Conservation (phyloP, 35 echinoderm and acorn worm species). For the Lytechinus variegatus region DNA sequence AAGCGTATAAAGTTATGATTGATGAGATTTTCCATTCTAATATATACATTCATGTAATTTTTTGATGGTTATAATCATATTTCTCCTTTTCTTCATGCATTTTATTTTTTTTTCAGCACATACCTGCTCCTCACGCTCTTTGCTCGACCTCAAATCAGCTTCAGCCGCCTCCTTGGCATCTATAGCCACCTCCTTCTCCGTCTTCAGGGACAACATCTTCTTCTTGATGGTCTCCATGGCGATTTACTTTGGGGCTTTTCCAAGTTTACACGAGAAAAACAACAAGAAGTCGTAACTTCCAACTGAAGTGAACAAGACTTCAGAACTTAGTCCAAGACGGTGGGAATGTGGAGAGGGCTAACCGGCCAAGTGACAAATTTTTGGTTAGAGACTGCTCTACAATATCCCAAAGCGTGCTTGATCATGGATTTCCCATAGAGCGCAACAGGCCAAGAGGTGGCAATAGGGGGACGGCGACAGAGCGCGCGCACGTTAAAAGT, state of each 20-base stretch:
- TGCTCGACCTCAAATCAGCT: slow-evolving; percentile 58
- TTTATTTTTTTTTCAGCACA: slow-evolving; percentile 32
- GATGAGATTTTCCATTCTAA: too few relatives aligned
- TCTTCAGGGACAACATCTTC: slow-evolving; percentile 77
- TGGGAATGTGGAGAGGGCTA: slow-evolving; percentile 55
- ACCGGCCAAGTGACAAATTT: slow-evolving; percentile 29
- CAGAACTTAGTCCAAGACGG: slow-evolving; percentile 14
- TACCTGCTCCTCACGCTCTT: slow-evolving; percentile 72
- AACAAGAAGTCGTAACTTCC: slow-evolving; percentile 26
- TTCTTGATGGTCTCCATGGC: slow-evolving; percentile 88
- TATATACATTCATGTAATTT: too few relatives aligned
- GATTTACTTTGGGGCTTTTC: slow-evolving; percentile 24
- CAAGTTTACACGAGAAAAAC: slow-evolving; percentile 27
- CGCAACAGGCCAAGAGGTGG: not conserved
- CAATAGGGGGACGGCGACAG: not conserved
- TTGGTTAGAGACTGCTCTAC: not conserved
- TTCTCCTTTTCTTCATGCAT: not conserved
- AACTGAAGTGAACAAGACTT: slow-evolving; percentile 2
- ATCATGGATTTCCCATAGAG: not conserved
- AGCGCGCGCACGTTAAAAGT: slow-evolving; percentile 8
- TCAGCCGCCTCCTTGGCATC: slow-evolving; percentile 76
- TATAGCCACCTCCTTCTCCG: slow-evolving; percentile 72
- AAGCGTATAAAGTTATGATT: not conserved
- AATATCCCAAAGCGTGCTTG: not conserved
- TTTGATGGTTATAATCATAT: not conserved